A percentile compares a stretch with the other conserved stretches of the same genome.
phyloP scores from a whole-genome alignment of 2,113 vertebrate species.

The Tiliqua scincoides region DNA sequence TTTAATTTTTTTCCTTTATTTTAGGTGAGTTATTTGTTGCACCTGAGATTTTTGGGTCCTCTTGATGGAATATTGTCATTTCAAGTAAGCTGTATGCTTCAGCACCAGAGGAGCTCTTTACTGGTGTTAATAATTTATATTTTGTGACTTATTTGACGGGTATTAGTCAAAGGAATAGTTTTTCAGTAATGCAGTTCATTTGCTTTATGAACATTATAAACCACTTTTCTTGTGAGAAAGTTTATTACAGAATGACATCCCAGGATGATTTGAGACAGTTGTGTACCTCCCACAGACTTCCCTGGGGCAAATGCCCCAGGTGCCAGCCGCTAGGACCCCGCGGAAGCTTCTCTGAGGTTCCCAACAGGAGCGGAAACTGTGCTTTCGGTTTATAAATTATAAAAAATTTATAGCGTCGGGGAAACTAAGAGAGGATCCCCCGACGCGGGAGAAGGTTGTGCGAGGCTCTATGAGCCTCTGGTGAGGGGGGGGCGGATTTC shows the following conservation, averaged over 20 bases:
- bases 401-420: no score
- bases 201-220: conserved; percentile 23
- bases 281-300: no score
- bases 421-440: no score
- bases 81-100: background rate
- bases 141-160: conserved; percentile 17
- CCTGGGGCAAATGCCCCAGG: no score
- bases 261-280: conserved; percentile 15
- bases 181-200: background rate
- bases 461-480: no score
- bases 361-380: no score
- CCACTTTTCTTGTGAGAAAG: conserved; percentile 1
- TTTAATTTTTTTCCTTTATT: background rate
- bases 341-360: no score
- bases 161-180: background rate
- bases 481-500: no score
- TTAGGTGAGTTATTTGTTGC: background rate
- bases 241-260: conserved; percentile 15
- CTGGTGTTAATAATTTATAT: conserved; percentile 2
- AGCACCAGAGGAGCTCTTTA: background rate
- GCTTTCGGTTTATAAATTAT: no score
- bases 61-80: background rate
- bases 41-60: background rate
- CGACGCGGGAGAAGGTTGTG: no score
- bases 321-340: no score